A percentile compares a stretch with the other conserved stretches of the same genome.
phyloP scores from a whole-genome alignment of 2,797 vertebrate species.

The Sebastes matsubarae region DNA sequence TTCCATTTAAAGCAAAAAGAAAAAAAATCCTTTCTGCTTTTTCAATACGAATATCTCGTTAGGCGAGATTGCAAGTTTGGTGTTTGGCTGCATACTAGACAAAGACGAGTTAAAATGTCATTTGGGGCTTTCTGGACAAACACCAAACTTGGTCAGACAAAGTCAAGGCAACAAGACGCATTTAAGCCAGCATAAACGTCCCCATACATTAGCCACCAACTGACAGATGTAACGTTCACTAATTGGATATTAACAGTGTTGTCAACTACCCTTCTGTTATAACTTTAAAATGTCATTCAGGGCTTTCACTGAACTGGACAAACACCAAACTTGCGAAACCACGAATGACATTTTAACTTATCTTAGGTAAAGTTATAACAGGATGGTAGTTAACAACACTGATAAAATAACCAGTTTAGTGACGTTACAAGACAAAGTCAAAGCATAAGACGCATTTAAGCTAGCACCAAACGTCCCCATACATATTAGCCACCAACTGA shows the following conservation, averaged over 20 bases:
- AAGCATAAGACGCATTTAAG: not conserved
- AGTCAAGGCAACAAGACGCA: too few species aligned
- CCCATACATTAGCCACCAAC: constrained; percentile 10
- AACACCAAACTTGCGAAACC: constrained; percentile 55
- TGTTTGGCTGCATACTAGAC: too few species aligned
- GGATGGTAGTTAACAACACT: too few species aligned
- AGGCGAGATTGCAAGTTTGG: not conserved
- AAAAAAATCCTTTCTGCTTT: not conserved
- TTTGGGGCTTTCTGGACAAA: not conserved
- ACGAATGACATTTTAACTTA: not conserved
- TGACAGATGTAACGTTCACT: constrained; percentile 8
- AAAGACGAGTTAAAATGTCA: not conserved
- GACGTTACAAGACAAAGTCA: not conserved
- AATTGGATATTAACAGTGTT: not conserved
- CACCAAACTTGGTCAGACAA: too few species aligned
- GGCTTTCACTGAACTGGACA: not conserved
- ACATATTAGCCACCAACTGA: not conserved
- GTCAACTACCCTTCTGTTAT: not conserved
- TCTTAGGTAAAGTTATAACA: too few species aligned
- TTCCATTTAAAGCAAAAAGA: not conserved
- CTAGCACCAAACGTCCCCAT: constrained; percentile 39
- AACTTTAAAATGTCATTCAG: not conserved
- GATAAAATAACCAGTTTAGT: too few species aligned
- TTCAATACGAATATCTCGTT: not conserved
- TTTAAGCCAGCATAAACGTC: constrained; percentile 36